A percentile compares a stretch with the other conserved stretches of the same genome.
phyloP scores from a whole-genome alignment of 2,888 invertebrate genomes.

The Ochlodes sylvanus region DNA sequence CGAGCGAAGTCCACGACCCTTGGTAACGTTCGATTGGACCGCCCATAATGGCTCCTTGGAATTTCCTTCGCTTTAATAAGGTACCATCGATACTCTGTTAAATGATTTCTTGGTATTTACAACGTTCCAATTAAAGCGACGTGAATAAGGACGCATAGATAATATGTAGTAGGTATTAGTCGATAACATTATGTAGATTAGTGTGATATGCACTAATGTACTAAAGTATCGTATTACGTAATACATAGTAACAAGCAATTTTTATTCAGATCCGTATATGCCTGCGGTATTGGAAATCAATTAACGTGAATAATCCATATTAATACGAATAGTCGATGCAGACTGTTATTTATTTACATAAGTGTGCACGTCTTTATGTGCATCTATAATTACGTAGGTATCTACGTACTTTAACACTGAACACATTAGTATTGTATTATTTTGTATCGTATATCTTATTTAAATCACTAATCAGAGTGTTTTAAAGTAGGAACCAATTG shows the following conservation, averaged over 20 bases:
- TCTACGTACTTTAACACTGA: no score
- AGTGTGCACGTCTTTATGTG: no score
- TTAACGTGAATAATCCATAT: neutral
- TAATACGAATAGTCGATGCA: neutral
- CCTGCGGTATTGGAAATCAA: neutral
- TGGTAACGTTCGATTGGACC: constrained; percentile 54
- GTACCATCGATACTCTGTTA: constrained; percentile 50
- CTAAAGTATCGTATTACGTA: constrained; percentile 6
- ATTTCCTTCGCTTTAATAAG: constrained; percentile 54
- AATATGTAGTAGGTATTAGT: no score
- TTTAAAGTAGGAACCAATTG: neutral
- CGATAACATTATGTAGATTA: no score
- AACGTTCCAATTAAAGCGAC: constrained; percentile 41
- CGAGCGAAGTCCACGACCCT: constrained; percentile 45
- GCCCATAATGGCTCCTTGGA: constrained; percentile 59
- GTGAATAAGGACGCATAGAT: constrained; percentile 9
- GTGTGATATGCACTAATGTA: no score
- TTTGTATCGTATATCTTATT: no score
- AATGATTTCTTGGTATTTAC: constrained; percentile 52
- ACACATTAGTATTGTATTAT: no score
- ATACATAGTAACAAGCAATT: neutral
- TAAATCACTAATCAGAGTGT: no score
- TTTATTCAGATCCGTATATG: constrained; percentile 6
- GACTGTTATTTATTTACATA: neutral
- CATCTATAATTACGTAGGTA: no score